Base-by-base conservation (phyloP, 2,113 vertebrate genomes). In the Daphoenositta chrysoptera region DNA sequence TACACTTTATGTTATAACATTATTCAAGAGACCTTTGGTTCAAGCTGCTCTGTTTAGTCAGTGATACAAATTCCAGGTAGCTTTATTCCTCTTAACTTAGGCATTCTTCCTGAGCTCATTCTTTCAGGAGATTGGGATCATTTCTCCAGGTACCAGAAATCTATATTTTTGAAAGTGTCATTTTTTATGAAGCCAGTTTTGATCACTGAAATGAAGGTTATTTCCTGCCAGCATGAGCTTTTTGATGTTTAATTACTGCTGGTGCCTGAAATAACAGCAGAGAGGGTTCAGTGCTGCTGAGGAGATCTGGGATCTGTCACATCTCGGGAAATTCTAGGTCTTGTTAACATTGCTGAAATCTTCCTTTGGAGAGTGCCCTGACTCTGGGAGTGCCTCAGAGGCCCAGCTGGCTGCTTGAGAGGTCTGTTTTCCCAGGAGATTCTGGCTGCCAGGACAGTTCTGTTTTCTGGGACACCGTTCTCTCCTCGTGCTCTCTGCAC, bases 391-490 rank as follows among this genome's bases (percentile, higher is more conserved):
- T 30, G 56, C 64, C 12, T 4, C 53, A 22, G n/a, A 15, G 76
- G 11, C 26, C 31, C 13, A 2, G 15, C 18, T 42, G 76, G 5
- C 21, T 15, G 5, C 1, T 10, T 1, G 39, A 15, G 54, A 18
- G 30, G 9, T 40, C 23, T 11, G 21, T 58, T 18, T 61, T 31
- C 44, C 39, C 11, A 3, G 19, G 53, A 30, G 31, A 1, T 40
- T 26, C 44, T 6, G 58, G 24, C 6, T 77, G 7, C 47, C 57
- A 27, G 39, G 27, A 6, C n/a, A 14, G 26, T 31, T 44, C 8
- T 61, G 39, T 3, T 13, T 28, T 1, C 8, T 23, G 13, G 12
- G 20, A 14, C 16, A 3, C 4, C 3, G 0, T 2, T 37, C 31
- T 19, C 51, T 28, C 31, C 14, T 1, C 2, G 0, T 22, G 15